These are phyloP conservation scores for Philhelius pedissequus DNA, from an alignment of 2,888 invertebrate genomes.

Conservation along the genomic window DNA sequence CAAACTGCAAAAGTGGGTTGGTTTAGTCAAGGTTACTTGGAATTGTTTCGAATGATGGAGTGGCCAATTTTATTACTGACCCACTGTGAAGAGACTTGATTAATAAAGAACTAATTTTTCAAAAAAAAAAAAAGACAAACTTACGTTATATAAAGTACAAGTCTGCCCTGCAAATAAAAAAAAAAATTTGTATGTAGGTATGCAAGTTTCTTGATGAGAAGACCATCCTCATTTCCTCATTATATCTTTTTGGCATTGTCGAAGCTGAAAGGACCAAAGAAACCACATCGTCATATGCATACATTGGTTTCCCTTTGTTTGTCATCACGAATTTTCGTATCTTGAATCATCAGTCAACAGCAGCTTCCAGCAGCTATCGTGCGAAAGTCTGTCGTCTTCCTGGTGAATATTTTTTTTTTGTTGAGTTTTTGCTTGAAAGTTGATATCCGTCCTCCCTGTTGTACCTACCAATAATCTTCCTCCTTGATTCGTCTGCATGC, in stretches of 20 bases:
- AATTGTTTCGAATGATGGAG: too few relatives aligned
- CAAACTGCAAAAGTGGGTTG: too few relatives aligned
- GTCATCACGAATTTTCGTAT: slow-evolving; percentile 57
- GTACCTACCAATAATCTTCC: background rate
- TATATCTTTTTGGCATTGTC: background rate
- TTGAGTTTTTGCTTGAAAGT: background rate
- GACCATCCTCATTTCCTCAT: background rate
- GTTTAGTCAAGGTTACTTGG: too few relatives aligned
- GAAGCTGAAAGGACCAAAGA: slow-evolving; percentile 1
- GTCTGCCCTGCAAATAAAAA: background rate
- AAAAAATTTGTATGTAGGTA: background rate
- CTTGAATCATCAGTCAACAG: slow-evolving; percentile 42
- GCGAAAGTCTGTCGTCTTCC: slow-evolving; percentile 42
- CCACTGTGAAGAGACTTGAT: too few relatives aligned
- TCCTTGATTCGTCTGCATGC: slow-evolving; percentile 20
- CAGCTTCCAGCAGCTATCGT: slow-evolving; percentile 18
- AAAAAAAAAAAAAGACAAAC: too few relatives aligned
- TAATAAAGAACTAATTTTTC: too few relatives aligned
- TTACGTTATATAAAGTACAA: too few relatives aligned
- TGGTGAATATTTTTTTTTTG: background rate
- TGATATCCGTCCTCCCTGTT: background rate
- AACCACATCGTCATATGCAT: background rate
- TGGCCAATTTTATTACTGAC: too few relatives aligned
- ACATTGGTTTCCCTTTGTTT: slow-evolving; percentile 38
- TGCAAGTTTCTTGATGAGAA: background rate